phyloP scores from a whole-genome alignment of 2,888 invertebrate species.

The Drosophila neotestacea region DNA sequence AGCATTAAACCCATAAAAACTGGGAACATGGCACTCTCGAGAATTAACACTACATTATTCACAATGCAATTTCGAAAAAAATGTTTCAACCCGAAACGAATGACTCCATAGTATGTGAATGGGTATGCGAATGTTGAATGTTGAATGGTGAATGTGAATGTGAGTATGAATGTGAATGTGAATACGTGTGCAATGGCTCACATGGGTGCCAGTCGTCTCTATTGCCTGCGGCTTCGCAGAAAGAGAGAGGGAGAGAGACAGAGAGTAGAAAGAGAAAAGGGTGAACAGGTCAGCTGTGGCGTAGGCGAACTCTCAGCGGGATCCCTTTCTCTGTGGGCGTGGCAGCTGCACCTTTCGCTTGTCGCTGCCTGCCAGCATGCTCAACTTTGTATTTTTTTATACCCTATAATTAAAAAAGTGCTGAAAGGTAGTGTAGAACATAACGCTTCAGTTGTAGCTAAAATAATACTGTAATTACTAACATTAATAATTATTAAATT shows the following conservation, averaged over 20 bases:
- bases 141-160: constrained; percentile 17
- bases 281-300: constrained; percentile 6
- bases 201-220: constrained; percentile 61
- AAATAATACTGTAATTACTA: no score
- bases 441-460: no score
- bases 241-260: background rate
- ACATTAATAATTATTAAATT: no score
- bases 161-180: background rate
- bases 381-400: constrained; percentile 35
- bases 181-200: constrained; percentile 65
- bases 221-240: constrained; percentile 49
- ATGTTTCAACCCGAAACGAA: constrained; percentile 65
- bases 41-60: constrained; percentile 83
- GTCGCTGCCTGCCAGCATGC: constrained; percentile 29
- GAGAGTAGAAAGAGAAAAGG: background rate
- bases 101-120: constrained; percentile 34
- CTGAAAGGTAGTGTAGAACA: background rate
- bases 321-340: constrained; percentile 35
- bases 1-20: constrained; percentile 82
- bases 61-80: constrained; percentile 79
- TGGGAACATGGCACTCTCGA: constrained; percentile 82
- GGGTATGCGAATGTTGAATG: constrained; percentile 32
- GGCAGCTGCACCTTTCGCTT: constrained; percentile 65
- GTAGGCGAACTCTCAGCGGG: constrained; percentile 44
- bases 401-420: constrained; percentile 11